Conservation (phyloP, 2,113 vertebrate genomes). For the Monopterus albus region DNA sequence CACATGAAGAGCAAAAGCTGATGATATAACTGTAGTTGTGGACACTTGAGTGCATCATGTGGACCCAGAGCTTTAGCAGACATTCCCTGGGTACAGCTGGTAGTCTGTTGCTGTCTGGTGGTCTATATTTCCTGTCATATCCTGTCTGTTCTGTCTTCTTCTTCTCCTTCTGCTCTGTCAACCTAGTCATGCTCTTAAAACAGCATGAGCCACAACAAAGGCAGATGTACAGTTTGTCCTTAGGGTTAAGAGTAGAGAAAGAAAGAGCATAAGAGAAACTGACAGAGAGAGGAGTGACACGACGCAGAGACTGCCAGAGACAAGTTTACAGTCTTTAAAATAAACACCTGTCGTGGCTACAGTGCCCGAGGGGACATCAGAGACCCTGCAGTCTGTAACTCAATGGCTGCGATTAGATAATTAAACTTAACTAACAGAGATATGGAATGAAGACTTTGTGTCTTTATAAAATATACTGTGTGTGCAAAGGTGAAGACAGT, state of each 20-base stretch:
- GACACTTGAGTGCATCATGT: background rate
- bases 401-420: conserved; percentile 27
- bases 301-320: conserved; percentile 39
- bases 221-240: conserved; percentile 48
- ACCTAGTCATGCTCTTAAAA: conserved; percentile 52
- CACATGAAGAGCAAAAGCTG: conserved; percentile 11
- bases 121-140: conserved; percentile 1
- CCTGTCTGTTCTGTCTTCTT: background rate
- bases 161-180: conserved; percentile 26
- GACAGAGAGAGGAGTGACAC: conserved; percentile 20
- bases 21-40: background rate
- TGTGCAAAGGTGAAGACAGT: too few relatives aligned
- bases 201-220: conserved; percentile 57
- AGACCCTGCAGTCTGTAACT: conserved; percentile 8
- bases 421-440: conserved; percentile 17
- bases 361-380: conserved; percentile 14
- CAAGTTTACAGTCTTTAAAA: conserved; percentile 68
- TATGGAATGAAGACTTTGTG: background rate
- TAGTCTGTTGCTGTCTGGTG: conserved; percentile 3
- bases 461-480: background rate
- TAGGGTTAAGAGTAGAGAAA: conserved; percentile 30
- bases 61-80: background rate
- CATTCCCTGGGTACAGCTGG: conserved; percentile 13
- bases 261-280: conserved; percentile 28
- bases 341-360: conserved; percentile 67